Conservation (phyloP, 2,113 vertebrate species). For the Plotosus lineatus region DNA sequence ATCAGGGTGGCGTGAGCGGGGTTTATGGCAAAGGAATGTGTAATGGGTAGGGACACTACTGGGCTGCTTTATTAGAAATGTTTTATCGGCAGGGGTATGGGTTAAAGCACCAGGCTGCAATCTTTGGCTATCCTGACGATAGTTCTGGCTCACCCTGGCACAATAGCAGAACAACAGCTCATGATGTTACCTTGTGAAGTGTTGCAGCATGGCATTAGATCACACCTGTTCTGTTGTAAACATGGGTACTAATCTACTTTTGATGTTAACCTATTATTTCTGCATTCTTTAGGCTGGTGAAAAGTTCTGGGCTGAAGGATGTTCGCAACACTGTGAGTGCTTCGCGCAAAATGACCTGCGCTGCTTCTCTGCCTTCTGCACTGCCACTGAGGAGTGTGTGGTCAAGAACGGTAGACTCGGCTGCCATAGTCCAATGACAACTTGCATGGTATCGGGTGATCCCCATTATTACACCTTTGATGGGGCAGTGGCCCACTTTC, state of each 20-base stretch:
- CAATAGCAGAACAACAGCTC: too few relatives aligned
- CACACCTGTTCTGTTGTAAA: background rate
- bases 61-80: too few relatives aligned
- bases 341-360: slow-evolving; percentile 52
- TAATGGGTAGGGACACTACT: too few relatives aligned
- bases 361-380: slow-evolving; percentile 54
- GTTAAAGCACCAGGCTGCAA: too few relatives aligned
- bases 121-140: too few relatives aligned
- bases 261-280: background rate
- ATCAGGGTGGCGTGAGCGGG: too few relatives aligned
- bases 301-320: slow-evolving; percentile 60
- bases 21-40: too few relatives aligned
- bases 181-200: background rate
- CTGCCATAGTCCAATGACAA: slow-evolving; percentile 50
- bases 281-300: slow-evolving; percentile 56
- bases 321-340: slow-evolving; percentile 63
- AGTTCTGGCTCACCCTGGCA: too few relatives aligned
- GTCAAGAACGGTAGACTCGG: slow-evolving; percentile 51
- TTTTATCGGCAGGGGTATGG: too few relatives aligned
- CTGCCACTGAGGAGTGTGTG: slow-evolving; percentile 58
- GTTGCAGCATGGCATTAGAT: background rate
- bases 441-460: slow-evolving; percentile 71
- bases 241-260: background rate
- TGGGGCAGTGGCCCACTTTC: slow-evolving; percentile 66
- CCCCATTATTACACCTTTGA: slow-evolving; percentile 78